A percentile compares a stretch with the other conserved stretches of the same genome.
phyloP scores from a whole-genome alignment of 2,888 invertebrate genomes.

The Glyphotaelius pellucidus region DNA sequence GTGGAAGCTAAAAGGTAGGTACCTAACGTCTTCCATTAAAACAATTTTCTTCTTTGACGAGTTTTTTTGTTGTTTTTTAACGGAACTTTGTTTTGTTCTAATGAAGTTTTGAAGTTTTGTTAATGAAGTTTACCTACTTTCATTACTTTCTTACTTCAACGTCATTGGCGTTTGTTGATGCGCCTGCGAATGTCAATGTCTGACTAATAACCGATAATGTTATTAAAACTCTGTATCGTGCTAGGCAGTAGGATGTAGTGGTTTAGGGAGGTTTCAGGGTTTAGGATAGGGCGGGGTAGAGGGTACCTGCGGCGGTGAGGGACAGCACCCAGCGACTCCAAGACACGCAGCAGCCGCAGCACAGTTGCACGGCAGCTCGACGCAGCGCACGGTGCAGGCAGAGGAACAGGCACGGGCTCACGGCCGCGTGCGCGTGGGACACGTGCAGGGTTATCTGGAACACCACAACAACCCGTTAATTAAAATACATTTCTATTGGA shows the following conservation, averaged over 20 bases:
- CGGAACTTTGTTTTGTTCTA: not conserved
- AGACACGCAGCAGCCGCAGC: conserved; percentile 85
- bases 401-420: conserved; percentile 89
- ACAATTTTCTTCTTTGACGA: not conserved
- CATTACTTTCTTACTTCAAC: no score
- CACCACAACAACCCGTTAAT: not conserved
- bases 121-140: no score
- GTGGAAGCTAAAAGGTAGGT: not conserved
- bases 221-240: no score
- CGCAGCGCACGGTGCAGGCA: conserved; percentile 86
- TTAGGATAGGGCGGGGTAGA: not conserved
- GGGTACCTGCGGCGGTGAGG: conserved; percentile 75
- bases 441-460: conserved; percentile 89
- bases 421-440: conserved; percentile 91
- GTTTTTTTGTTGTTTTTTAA: not conserved
- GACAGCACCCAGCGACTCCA: conserved; percentile 80
- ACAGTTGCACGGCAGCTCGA: conserved; percentile 83
- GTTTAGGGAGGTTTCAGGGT: no score
- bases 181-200: no score
- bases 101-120: not conserved
- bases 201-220: no score
- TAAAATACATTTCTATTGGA: no score
- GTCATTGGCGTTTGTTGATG: no score
- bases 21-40: not conserved
- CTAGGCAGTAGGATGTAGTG: not conserved